A percentile compares a stretch with the other conserved stretches of the same genome.
phyloP scores from a whole-genome alignment of 1,140 invertebrate species.

The Lineus longissimus region DNA sequence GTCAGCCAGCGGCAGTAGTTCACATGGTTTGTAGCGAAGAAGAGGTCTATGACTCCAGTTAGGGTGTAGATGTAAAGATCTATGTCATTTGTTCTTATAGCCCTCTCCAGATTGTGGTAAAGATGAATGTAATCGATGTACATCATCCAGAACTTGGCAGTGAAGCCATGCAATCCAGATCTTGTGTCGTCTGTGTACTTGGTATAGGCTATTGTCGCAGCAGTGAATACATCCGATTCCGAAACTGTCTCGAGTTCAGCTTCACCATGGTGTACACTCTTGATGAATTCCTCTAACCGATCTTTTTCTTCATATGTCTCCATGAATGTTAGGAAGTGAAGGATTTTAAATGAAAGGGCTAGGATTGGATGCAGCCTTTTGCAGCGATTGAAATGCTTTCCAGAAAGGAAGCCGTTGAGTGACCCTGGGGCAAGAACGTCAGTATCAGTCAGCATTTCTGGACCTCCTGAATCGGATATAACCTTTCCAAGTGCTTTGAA shows the following conservation, averaged over 20 bases:
- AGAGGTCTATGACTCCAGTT: conserved; percentile 11
- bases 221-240: not conserved
- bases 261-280: not conserved
- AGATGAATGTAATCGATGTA: conserved; percentile 17
- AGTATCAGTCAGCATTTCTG: conserved; percentile 49
- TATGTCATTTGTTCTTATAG: conserved; percentile 17
- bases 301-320: not conserved
- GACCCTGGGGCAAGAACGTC: conserved; percentile 52
- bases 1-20: conserved; percentile 21
- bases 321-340: conserved; percentile 46
- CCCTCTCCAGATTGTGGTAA: conserved; percentile 11
- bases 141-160: conserved; percentile 23
- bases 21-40: conserved; percentile 17
- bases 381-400: conserved; percentile 56
- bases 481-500: conserved; percentile 56
- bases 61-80: conserved; percentile 8
- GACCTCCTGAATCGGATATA: conserved; percentile 51
- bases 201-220: not conserved
- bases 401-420: conserved; percentile 48
- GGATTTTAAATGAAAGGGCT: conserved; percentile 47
- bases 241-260: not conserved
- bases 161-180: conserved; percentile 14
- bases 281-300: too few species aligned
- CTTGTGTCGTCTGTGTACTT: conserved; percentile 1
- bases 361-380: conserved; percentile 54